phyloP scores from a whole-genome alignment of 2,797 vertebrate genomes.

The Eupleurogrammus muticus region DNA sequence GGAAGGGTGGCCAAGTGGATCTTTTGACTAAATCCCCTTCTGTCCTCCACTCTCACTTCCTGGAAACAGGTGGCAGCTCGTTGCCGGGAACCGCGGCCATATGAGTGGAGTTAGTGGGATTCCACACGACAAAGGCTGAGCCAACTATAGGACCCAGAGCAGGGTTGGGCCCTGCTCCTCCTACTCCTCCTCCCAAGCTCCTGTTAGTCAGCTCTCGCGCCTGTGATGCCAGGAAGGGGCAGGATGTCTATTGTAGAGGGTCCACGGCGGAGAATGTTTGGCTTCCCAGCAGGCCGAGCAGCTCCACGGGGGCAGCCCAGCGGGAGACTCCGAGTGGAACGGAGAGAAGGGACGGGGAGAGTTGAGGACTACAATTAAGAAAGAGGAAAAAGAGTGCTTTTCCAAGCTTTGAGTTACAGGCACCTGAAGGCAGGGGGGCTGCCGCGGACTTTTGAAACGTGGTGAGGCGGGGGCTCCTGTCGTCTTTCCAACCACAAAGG shows the following conservation, averaged over 20 bases:
- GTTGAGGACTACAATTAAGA: slow-evolving; percentile 53
- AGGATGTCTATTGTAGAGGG: slow-evolving; percentile 76
- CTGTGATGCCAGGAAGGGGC: slow-evolving; percentile 63
- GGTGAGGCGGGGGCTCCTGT: slow-evolving; percentile 46
- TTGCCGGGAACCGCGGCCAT: slow-evolving; percentile 37
- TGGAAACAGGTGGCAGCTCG: slow-evolving; percentile 68
- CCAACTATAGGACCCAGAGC: slow-evolving; percentile 50
- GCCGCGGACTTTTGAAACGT: slow-evolving; percentile 56
- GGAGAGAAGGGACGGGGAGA: slow-evolving; percentile 40
- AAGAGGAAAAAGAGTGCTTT: slow-evolving; percentile 59
- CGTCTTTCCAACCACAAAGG: slow-evolving; percentile 67
- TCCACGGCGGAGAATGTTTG: slow-evolving; percentile 74
- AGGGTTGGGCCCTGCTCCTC: slow-evolving; percentile 5
- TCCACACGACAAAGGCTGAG: slow-evolving; percentile 59
- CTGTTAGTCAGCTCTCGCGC: slow-evolving; percentile 50
- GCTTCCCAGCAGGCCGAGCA: slow-evolving; percentile 75
- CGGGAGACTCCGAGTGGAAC: slow-evolving; percentile 36
- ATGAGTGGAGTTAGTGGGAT: slow-evolving; percentile 48
- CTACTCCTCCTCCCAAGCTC: slow-evolving; percentile 20
- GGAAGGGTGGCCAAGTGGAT: slow-evolving; percentile 33
- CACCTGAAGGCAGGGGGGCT: slow-evolving; percentile 49
- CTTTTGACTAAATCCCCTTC: slow-evolving; percentile 41
- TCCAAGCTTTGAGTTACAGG: slow-evolving; percentile 66
- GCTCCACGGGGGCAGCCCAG: slow-evolving; percentile 61
- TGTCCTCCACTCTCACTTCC: slow-evolving; percentile 58